These are phyloP conservation scores for Cephalopholis sonnerati DNA, from an alignment of 2,113 vertebrate genomes.

Conservation along the genomic window DNA sequence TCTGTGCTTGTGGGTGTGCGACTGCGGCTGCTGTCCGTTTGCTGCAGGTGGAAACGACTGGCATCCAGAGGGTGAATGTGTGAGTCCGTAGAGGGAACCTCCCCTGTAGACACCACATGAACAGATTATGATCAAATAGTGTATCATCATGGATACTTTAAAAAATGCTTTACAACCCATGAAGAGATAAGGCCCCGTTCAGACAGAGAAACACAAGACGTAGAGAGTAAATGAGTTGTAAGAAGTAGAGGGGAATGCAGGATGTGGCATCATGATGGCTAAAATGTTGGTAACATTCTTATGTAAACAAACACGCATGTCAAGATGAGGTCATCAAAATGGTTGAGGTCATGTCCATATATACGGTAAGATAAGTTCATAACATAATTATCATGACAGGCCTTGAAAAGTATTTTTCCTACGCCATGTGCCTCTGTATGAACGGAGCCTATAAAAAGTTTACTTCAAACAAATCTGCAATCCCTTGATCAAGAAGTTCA, in stretches of 20 bases:
- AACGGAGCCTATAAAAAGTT: conserved; percentile 12
- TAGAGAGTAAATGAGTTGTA: conserved; percentile 6
- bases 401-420: not conserved
- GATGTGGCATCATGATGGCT: too few species aligned
- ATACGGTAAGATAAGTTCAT: too few species aligned
- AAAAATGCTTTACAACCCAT: conserved; percentile 17
- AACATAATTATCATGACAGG: too few species aligned
- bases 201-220: conserved; percentile 50
- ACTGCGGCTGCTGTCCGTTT: conserved; percentile 90
- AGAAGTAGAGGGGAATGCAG: conserved; percentile 26
- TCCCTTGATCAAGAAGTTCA: conserved; percentile 27
- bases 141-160: not conserved
- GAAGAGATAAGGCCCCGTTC: conserved; percentile 28
- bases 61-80: conserved; percentile 89
- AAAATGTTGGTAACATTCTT: too few species aligned
- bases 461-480: conserved; percentile 60
- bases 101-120: conserved; percentile 80
- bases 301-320: too few species aligned
- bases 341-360: too few species aligned
- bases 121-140: not conserved
- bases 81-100: conserved; percentile 87
- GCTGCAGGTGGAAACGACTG: conserved; percentile 91
- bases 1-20: conserved; percentile 92
- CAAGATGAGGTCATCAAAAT: too few species aligned
- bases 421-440: conserved; percentile 15